Evolutionary conservation across 1,140 invertebrate genomes (phyloP).

Genomic region (Caerostris darwini): DNA sequence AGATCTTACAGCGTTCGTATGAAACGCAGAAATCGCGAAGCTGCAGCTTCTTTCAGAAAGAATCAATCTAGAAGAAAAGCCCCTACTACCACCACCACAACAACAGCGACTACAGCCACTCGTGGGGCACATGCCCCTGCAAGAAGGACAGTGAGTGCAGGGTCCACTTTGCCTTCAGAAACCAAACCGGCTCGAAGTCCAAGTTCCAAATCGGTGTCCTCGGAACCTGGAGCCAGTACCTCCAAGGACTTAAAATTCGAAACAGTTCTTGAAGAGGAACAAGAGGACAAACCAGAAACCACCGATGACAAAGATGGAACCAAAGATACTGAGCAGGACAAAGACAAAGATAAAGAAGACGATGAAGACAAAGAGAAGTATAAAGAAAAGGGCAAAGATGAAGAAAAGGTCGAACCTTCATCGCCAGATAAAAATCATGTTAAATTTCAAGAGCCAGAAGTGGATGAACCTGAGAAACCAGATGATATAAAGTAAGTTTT

Average conservation of each 20-base stretch:
- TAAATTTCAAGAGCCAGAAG: slow-evolving; percentile 43
- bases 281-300: slow-evolving; percentile 39
- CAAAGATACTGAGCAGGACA: background rate
- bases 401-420: background rate
- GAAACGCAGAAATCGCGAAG: slow-evolving; percentile 79
- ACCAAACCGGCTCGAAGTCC: slow-evolving; percentile 28
- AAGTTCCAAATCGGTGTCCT: slow-evolving; percentile 64
- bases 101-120: slow-evolving; percentile 7
- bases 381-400: background rate
- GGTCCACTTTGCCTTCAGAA: slow-evolving; percentile 8
- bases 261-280: slow-evolving; percentile 58
- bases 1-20: slow-evolving; percentile 80
- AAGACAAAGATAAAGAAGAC: background rate
- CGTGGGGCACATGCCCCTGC: slow-evolving; percentile 33
- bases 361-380: background rate
- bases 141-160: slow-evolving; percentile 65
- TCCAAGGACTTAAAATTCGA: slow-evolving; percentile 62
- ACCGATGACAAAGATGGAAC: background rate
- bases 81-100: background rate
- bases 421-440: slow-evolving; percentile 55
- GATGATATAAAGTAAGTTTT: slow-evolving; percentile 18
- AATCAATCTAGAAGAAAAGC: slow-evolving; percentile 77
- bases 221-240: slow-evolving; percentile 61
- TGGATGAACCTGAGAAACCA: background rate
- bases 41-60: slow-evolving; percentile 79